Conservation (phyloP, 1,140 invertebrate species). For the Brachionus manjavacas region DNA sequence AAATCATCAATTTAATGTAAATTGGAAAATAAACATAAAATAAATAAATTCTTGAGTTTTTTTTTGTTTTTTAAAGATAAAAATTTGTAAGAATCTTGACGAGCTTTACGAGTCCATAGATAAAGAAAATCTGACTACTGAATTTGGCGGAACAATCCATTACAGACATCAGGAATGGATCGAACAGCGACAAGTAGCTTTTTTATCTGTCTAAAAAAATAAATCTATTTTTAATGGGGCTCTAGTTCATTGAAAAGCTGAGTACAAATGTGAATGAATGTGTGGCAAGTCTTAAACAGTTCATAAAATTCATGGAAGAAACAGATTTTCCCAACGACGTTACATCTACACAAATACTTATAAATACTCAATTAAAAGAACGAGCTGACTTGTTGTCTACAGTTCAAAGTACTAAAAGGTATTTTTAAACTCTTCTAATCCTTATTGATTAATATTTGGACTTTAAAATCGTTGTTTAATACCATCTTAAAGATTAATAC, state of each 20-base stretch:
- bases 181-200: conserved; percentile 78
- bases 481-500: not conserved
- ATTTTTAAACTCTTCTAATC: not conserved
- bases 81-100: conserved; percentile 53
- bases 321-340: conserved; percentile 79
- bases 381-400: conserved; percentile 6
- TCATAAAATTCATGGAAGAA: conserved; percentile 72
- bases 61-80: conserved; percentile 50
- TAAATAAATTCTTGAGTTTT: not conserved
- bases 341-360: conserved; percentile 65
- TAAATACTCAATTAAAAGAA: conserved; percentile 39
- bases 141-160: conserved; percentile 77
- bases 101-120: conserved; percentile 82
- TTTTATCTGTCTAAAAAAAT: conserved; percentile 74
- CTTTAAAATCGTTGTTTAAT: not conserved
- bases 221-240: conserved; percentile 75
- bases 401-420: conserved; percentile 37
- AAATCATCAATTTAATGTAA: conserved; percentile 32
- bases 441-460: not conserved
- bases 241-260: conserved; percentile 49
- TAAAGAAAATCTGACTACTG: conserved; percentile 74
- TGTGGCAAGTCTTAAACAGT: conserved; percentile 55
- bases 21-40: not conserved
- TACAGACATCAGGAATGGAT: conserved; percentile 94
- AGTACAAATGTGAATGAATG: conserved; percentile 44